Conservation (phyloP, 2,888 invertebrate species). For the Podotricha telesiphe region DNA sequence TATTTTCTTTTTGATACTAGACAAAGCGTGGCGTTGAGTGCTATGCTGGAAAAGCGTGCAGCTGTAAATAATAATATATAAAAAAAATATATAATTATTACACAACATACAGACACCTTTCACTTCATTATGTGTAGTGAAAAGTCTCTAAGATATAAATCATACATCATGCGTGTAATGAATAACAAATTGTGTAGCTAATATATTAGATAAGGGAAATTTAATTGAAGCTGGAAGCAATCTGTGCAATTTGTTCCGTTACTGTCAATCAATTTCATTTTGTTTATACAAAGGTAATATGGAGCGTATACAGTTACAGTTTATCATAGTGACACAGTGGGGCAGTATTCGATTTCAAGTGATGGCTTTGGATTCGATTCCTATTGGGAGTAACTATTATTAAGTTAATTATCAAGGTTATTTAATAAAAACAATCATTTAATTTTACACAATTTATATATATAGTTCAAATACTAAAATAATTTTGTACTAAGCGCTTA, state of each 20-base stretch:
- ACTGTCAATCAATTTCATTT: slow-evolving; percentile 41
- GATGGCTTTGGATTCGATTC: neutral
- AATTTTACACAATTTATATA: too few species aligned
- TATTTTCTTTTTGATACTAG: too few species aligned
- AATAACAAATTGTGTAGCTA: slow-evolving; percentile 51
- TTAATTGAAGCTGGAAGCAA: slow-evolving; percentile 42
- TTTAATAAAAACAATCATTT: too few species aligned
- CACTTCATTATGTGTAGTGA: slow-evolving; percentile 39
- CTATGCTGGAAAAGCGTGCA: too few species aligned
- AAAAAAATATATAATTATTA: slow-evolving; percentile 19
- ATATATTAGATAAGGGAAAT: slow-evolving; percentile 44
- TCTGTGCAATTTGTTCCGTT: slow-evolving; percentile 40
- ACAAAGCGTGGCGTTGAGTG: too few species aligned
- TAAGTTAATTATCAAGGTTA: too few species aligned
- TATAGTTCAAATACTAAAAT: too few species aligned
- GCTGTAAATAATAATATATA: neutral
- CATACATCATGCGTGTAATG: slow-evolving; percentile 51
- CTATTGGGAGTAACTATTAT: too few species aligned
- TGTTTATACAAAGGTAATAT: slow-evolving; percentile 13
- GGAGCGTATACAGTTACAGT: neutral
- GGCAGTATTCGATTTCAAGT: neutral
- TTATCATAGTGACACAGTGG: neutral
- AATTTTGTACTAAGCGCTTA: too few species aligned
- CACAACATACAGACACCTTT: slow-evolving; percentile 38
- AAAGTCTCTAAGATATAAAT: slow-evolving; percentile 53